phyloP scores from a whole-genome alignment of 2,113 vertebrate species.

The Takifugu bimaculatus region DNA sequence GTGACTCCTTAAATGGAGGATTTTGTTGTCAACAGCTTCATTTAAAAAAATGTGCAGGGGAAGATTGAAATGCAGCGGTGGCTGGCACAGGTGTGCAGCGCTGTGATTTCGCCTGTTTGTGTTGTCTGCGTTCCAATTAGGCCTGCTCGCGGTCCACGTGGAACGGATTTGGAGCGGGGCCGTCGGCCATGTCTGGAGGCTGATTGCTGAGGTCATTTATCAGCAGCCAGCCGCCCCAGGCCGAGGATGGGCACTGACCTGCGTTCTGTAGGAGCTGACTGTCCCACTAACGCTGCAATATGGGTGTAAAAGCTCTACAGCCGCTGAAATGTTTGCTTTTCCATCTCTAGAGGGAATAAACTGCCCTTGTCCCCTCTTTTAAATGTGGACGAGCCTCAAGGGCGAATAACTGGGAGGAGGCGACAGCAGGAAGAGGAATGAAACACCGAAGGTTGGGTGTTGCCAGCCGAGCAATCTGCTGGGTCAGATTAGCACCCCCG shows the following conservation, averaged over 20 bases:
- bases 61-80: neutral
- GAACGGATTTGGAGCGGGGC: conserved; percentile 25
- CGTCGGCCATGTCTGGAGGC: conserved; percentile 35
- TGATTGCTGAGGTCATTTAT: conserved; percentile 53
- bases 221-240: conserved; percentile 39
- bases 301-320: conserved; percentile 31
- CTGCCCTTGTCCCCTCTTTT: conserved; percentile 28
- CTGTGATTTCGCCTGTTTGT: conserved; percentile 12
- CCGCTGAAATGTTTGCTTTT: conserved; percentile 44
- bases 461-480: conserved; percentile 42
- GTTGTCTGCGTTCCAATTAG: conserved; percentile 14
- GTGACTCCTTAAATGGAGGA: too few species aligned
- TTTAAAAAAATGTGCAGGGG: neutral
- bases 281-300: conserved; percentile 40
- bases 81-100: neutral
- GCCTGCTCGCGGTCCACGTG: conserved; percentile 10
- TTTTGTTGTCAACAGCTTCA: neutral
- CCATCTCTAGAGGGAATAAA: conserved; percentile 24
- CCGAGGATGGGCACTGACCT: conserved; percentile 43
- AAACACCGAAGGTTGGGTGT: neutral
- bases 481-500: conserved; percentile 37
- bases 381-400: conserved; percentile 34
- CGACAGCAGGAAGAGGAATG: conserved; percentile 21
- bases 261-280: conserved; percentile 51
- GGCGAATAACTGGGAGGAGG: conserved; percentile 27